Percentiles rank a stretch among this genome's conserved stretches.
Conservation (phyloP, 2,888 invertebrate genomes). For the Andrena trimmerana region DNA sequence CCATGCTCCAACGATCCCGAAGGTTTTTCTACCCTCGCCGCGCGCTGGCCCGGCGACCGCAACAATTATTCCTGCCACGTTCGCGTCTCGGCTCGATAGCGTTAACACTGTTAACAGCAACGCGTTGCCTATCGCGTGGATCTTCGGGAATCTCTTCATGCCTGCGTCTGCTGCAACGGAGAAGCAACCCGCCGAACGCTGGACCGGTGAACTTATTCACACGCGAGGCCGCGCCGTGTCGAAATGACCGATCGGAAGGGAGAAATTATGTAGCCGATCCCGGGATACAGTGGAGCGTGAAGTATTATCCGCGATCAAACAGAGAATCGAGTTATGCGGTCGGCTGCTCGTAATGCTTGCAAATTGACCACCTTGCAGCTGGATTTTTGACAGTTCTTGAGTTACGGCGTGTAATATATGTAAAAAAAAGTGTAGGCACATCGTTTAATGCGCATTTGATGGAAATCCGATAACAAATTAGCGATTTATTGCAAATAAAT, state of each 20-base stretch:
- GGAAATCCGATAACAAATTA: no score
- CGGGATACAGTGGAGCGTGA: constrained; percentile 1
- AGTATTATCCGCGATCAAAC: constrained; percentile 17
- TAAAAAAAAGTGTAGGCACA: no score
- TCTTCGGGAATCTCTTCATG: constrained; percentile 22
- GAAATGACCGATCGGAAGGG: constrained; percentile 26
- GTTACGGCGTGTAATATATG: neutral
- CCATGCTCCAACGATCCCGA: constrained; percentile 60
- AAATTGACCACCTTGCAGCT: neutral
- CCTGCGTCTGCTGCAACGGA: neutral
- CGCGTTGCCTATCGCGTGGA: constrained; percentile 36
- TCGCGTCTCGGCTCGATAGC: constrained; percentile 25
- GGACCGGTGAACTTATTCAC: neutral
- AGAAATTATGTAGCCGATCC: neutral
- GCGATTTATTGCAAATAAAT: no score
- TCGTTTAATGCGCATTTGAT: no score
- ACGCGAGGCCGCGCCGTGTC: neutral
- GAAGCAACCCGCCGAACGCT: neutral
- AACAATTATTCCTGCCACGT: constrained; percentile 46
- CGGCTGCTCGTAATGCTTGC: neutral
- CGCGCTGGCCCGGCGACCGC: constrained; percentile 43
- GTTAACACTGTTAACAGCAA: constrained; percentile 48
- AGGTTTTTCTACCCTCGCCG: constrained; percentile 38
- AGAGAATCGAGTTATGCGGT: constrained; percentile 16
- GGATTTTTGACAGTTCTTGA: neutral